Conservation (phyloP, 2,797 vertebrate genomes). For the Mormyrus proboscirostris region DNA sequence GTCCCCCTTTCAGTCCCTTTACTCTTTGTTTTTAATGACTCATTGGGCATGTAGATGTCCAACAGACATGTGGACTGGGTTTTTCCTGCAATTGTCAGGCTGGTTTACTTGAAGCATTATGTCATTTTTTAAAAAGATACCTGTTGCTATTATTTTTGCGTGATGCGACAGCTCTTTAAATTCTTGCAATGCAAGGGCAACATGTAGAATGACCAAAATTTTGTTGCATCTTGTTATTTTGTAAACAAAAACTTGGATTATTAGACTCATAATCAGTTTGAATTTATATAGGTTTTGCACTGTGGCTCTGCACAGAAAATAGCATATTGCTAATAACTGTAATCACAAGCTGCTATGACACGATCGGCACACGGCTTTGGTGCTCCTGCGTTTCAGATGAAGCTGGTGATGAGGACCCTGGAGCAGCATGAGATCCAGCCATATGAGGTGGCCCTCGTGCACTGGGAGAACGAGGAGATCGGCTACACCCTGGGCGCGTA, state of each 20-base stretch:
- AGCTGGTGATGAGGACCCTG: slow-evolving; percentile 73
- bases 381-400: slow-evolving; percentile 62
- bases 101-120: neutral
- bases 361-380: neutral
- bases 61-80: neutral
- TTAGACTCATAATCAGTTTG: neutral
- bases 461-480: slow-evolving; percentile 98
- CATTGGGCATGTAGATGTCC: neutral
- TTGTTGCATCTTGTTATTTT: neutral
- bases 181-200: neutral
- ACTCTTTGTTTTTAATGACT: neutral
- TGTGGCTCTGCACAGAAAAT: neutral
- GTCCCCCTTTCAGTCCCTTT: neutral
- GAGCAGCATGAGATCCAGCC: slow-evolving; percentile 90
- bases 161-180: neutral
- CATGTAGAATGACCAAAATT: neutral
- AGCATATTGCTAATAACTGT: neutral
- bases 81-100: neutral
- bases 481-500: slow-evolving; percentile 82
- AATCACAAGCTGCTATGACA: neutral
- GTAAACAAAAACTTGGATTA: neutral
- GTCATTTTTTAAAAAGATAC: neutral
- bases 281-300: neutral
- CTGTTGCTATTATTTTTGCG: neutral
- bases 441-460: slow-evolving; percentile 87